These are phyloP conservation scores for Batillaria attramentaria DNA, from an alignment of 1,140 invertebrate species.

Conservation along the genomic window DNA sequence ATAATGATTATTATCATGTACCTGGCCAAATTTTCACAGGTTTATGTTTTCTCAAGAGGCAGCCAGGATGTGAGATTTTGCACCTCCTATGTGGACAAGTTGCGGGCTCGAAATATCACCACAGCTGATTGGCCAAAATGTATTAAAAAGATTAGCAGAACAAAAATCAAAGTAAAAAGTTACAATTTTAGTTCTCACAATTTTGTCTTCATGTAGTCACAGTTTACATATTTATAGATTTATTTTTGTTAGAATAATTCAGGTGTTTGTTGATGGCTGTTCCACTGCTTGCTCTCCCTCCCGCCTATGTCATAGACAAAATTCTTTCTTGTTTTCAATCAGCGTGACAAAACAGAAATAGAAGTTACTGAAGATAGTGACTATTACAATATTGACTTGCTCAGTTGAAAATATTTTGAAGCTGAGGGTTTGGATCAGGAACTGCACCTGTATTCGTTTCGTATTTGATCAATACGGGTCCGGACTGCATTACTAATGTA, in stretches of 20 bases:
- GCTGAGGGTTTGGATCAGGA: too few species aligned
- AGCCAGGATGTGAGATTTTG: conserved; percentile 23
- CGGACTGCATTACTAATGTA: conserved; percentile 34
- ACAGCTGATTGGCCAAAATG: conserved; percentile 6
- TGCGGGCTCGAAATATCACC: conserved; percentile 9
- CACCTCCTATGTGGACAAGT: conserved; percentile 10
- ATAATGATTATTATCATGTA: too few species aligned
- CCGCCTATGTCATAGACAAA: background rate
- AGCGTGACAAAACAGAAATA: too few species aligned
- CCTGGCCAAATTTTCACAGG: too few species aligned
- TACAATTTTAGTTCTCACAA: background rate
- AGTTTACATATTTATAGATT: background rate
- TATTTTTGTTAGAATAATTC: conserved; percentile 4
- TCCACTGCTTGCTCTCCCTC: conserved; percentile 29
- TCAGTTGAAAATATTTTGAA: too few species aligned
- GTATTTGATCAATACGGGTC: background rate
- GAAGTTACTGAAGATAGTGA: background rate
- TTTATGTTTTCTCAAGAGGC: too few species aligned
- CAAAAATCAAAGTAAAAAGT: background rate
- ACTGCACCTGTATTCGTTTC: background rate
- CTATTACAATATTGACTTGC: background rate
- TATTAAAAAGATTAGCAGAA: background rate
- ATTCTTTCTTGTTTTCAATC: background rate
- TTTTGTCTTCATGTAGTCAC: background rate
- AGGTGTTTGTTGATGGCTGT: conserved; percentile 44